Base-by-base conservation (phyloP, 2,888 invertebrate genomes). In the Pecten maximus region DNA sequence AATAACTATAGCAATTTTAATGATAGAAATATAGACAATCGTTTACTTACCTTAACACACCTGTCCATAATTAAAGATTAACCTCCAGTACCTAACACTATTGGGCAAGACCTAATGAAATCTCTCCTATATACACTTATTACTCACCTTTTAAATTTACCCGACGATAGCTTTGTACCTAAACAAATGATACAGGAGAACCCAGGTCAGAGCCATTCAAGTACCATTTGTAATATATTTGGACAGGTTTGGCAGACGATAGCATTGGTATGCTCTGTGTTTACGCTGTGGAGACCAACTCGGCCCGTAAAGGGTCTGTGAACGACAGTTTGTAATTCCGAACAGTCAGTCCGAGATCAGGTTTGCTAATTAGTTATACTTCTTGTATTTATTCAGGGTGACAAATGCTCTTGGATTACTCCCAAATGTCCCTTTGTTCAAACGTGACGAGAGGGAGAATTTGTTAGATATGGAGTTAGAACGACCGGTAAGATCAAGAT, bases 361-460 rank as follows among this genome's bases (percentile, higher is more conserved):
- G 28, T 74, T 35, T 23, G 74, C 15, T 35, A 74, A 74, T 74
- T 74, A 74, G 74, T 74, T 28, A 74, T 74, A 28, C 28, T 28
- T 74, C 35, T 35, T 74, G 74, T 74, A 74, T 74, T 74, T 74
- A 74, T 74, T 35, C 74, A 74, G 15, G 74, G 74, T 74, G 74
- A 74, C 74, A 74, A 74, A 74, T 74, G 35, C 35, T 74, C 35
- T 74, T 74, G 74, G 74, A 74, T 3, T 35, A 74, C 28, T 74
- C 74, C 74, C 74, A 74, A 74, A 74, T 74, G 74, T 35, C 28
- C 28, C 74, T 12, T 74, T 74, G 74, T 74, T 74, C 74, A 74
- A 35, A 74, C 74, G 74, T 74, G 74, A 74, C 74, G 74, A 74
- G 74, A 10, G 74, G 74, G 74, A 35, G 74, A 74, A 74, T 74